These are phyloP conservation scores for Metallyticus violacea DNA, from an alignment of 2,888 invertebrate genomes.

Conservation along the genomic window DNA sequence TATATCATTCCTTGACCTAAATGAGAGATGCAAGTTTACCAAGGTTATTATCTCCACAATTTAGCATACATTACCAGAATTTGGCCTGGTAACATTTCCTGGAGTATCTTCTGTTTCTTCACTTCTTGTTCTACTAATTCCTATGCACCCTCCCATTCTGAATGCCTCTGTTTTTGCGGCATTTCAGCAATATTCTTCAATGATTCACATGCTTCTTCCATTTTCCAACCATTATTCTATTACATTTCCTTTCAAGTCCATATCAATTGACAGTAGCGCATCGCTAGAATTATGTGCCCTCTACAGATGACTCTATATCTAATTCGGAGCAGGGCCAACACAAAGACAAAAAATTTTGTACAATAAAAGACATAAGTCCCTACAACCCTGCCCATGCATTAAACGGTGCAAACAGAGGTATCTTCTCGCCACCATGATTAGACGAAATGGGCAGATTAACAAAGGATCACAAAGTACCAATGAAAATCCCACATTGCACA, in stretches of 20 bases:
- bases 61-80: slow-evolving; percentile 64
- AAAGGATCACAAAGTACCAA: no score
- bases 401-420: no score
- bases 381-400: no score
- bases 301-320: neutral
- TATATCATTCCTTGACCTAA: slow-evolving; percentile 27
- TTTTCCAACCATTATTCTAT: slow-evolving; percentile 44
- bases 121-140: slow-evolving; percentile 77
- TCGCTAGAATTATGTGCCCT: neutral
- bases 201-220: slow-evolving; percentile 45
- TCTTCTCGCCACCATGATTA: no score
- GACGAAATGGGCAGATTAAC: no score
- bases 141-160: slow-evolving; percentile 88
- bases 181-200: slow-evolving; percentile 50
- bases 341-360: no score
- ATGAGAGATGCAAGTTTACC: slow-evolving; percentile 21
- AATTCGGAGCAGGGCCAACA: neutral
- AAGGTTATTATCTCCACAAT: slow-evolving; percentile 12
- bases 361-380: neutral
- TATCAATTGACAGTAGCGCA: slow-evolving; percentile 19
- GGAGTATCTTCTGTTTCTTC: slow-evolving; percentile 78
- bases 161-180: slow-evolving; percentile 52
- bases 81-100: slow-evolving; percentile 75
- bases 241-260: neutral
- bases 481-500: no score